Evolutionary conservation across 2,797 vertebrate species (phyloP).

Genomic region (Sternarchorhynchus goeldii): DNA sequence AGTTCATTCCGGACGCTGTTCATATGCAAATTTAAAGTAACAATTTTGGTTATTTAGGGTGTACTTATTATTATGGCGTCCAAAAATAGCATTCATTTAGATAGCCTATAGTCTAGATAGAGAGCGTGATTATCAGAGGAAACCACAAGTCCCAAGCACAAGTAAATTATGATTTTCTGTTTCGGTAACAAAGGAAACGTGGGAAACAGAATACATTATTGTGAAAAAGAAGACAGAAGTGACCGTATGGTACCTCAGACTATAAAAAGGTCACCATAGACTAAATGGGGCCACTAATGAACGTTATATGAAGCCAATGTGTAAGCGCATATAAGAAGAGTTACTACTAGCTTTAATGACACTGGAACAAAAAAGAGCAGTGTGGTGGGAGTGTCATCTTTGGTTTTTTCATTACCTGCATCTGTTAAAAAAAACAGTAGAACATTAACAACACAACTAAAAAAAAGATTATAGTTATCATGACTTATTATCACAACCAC

Average conservation of each 20-base stretch:
- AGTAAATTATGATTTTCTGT: neutral
- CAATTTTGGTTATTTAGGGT: too few relatives aligned
- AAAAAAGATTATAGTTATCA: neutral
- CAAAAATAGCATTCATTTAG: too few relatives aligned
- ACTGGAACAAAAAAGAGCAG: constrained; percentile 34
- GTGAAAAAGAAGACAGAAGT: neutral
- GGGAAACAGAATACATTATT: neutral
- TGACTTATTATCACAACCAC: neutral
- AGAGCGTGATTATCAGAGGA: too few relatives aligned
- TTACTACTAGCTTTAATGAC: constrained; percentile 32
- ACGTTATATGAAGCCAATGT: constrained; percentile 25
- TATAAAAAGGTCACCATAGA: neutral
- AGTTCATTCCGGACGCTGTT: too few relatives aligned
- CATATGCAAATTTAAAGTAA: too few relatives aligned
- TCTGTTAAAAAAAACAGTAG: constrained; percentile 21
- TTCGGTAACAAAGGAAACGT: neutral
- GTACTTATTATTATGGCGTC: too few relatives aligned
- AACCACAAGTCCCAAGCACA: too few relatives aligned
- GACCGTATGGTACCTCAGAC: neutral
- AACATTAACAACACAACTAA: neutral
- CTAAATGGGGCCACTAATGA: neutral
- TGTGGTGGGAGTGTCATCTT: neutral
- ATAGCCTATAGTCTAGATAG: too few relatives aligned
- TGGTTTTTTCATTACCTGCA: constrained; percentile 1
- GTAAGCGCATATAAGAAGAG: constrained; percentile 21